Percentiles rank a stretch among this genome's conserved stretches.
Conservation (phyloP, 2,888 invertebrate species). For the Netelia fuscicornis region DNA sequence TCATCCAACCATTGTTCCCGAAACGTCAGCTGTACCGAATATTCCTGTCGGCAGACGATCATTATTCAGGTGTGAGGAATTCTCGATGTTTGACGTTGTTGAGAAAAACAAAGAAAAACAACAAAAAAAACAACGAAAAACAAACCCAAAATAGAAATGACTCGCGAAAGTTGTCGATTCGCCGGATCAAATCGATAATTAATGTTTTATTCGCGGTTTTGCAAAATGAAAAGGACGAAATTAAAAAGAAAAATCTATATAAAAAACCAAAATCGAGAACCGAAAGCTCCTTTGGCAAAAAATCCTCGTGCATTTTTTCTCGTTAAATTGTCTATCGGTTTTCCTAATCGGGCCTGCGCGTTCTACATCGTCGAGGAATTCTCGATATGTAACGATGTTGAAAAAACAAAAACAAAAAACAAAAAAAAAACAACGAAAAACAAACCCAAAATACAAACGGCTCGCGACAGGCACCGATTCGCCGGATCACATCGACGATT, state of each 20-base stretch:
- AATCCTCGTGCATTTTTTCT: slow-evolving; percentile 25
- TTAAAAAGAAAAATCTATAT: not conserved
- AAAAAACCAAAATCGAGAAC: slow-evolving; percentile 8
- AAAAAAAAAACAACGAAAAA: not conserved
- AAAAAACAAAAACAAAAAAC: slow-evolving; percentile 23
- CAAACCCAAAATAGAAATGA: no score
- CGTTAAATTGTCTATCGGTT: slow-evolving; percentile 39
- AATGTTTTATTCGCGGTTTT: slow-evolving; percentile 7
- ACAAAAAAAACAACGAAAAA: no score
- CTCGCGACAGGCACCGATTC: not conserved
- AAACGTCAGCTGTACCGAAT: slow-evolving; percentile 98
- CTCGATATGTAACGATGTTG: no score
- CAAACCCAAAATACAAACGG: no score
- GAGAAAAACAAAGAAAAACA: not conserved
- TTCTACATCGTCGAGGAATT: not conserved
- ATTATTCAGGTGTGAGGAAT: slow-evolving; percentile 58
- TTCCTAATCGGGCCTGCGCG: not conserved
- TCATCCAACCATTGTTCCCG: slow-evolving; percentile 99
- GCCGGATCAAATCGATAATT: slow-evolving; percentile 23
- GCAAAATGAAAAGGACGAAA: not conserved
- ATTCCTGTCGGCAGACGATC: slow-evolving; percentile 91
- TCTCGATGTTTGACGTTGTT: slow-evolving; percentile 34
- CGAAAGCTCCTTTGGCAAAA: slow-evolving; percentile 23
- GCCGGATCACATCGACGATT: slow-evolving; percentile 23
- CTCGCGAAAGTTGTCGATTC: not conserved